A percentile compares a stretch with the other conserved stretches of the same genome.
Evolutionary conservation across 2,113 vertebrate species (phyloP).

Genomic region (Taxidea taxus): DNA sequence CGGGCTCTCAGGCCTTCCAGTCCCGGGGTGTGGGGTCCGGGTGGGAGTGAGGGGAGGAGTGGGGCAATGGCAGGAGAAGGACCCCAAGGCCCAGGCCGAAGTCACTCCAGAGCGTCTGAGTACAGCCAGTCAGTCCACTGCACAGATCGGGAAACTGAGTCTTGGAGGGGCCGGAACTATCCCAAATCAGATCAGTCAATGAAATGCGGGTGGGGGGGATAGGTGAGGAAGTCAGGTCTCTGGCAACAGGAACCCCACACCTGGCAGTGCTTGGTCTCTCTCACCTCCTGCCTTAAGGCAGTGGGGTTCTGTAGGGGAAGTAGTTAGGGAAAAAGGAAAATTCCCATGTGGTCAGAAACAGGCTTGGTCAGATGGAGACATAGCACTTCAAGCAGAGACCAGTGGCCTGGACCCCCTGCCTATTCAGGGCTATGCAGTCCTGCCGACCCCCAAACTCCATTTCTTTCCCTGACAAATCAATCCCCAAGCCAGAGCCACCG

Average conservation of each 20-base stretch:
- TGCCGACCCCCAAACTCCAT: too few species aligned
- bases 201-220: background rate
- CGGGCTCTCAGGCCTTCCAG: constrained; percentile 11
- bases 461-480: background rate
- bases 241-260: background rate
- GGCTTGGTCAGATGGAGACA: background rate
- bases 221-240: background rate
- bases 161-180: background rate
- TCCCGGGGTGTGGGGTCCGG: background rate
- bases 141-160: background rate
- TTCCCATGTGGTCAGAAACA: background rate
- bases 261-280: background rate
- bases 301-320: background rate
- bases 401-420: background rate
- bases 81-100: background rate
- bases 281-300: background rate
- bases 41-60: background rate
- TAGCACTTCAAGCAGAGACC: background rate
- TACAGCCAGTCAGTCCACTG: background rate
- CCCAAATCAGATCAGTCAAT: background rate
- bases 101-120: background rate
- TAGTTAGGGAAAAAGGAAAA: background rate
- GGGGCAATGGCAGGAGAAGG: background rate
- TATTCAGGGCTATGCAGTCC: accelerated
- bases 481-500: background rate